Percentiles rank a stretch among this genome's conserved stretches.
Conservation (phyloP, 2,888 invertebrate genomes). For the Eupithecia subumbrata region DNA sequence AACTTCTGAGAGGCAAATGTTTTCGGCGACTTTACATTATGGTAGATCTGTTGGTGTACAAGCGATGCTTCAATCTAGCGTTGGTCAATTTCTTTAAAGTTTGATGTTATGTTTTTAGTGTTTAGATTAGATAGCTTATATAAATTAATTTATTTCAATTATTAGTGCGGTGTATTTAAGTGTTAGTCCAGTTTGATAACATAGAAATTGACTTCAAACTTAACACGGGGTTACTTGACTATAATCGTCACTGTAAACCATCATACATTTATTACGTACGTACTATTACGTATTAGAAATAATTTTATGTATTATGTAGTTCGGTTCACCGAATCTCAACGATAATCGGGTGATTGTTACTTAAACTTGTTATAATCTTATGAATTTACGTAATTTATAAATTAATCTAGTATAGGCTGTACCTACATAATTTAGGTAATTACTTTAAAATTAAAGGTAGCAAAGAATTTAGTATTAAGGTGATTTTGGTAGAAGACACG, state of each 20-base stretch:
- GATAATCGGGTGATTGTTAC: constrained; percentile 3
- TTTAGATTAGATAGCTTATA: background rate
- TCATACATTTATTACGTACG: too few relatives aligned
- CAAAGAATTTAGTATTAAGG: background rate
- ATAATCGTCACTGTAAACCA: too few relatives aligned
- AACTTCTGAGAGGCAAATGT: too few relatives aligned
- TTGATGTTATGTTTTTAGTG: background rate
- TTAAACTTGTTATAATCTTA: background rate
- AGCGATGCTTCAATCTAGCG: background rate
- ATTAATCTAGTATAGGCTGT: background rate
- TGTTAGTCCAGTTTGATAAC: background rate
- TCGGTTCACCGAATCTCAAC: constrained; percentile 14
- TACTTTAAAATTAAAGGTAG: background rate
- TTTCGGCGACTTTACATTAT: too few relatives aligned
- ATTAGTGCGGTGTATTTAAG: background rate
- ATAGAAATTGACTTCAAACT: too few relatives aligned
- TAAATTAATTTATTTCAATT: background rate
- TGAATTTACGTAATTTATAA: background rate
- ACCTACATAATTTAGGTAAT: background rate
- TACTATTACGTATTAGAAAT: background rate
- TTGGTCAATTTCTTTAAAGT: background rate
- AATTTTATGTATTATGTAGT: background rate
- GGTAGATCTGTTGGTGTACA: too few relatives aligned
- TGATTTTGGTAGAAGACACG: background rate
- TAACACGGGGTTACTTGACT: too few relatives aligned